phyloP scores from a whole-genome alignment of 2,113 vertebrate genomes.

The Noctilio leporinus region DNA sequence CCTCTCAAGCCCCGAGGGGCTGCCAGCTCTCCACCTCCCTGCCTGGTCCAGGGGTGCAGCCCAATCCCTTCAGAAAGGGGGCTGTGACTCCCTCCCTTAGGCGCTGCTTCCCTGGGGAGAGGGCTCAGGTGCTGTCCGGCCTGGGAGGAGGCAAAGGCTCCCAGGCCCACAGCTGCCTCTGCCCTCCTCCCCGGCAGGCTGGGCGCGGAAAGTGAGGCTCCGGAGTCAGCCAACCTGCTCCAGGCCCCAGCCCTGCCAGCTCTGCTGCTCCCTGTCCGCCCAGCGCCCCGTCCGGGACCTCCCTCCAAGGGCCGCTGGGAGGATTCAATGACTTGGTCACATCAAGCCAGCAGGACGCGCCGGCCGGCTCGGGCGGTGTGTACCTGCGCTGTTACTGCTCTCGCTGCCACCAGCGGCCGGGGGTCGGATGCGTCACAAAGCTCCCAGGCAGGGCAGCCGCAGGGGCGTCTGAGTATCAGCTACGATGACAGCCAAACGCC shows the following conservation, averaged over 20 bases:
- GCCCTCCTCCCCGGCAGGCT: background rate
- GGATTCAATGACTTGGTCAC: background rate
- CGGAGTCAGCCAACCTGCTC: background rate
- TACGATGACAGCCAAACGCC: background rate
- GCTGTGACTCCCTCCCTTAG: background rate
- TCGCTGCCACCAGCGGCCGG: too few relatives aligned
- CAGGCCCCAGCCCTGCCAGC: background rate
- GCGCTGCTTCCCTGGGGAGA: background rate
- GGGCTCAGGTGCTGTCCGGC: background rate
- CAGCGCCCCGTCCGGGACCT: background rate
- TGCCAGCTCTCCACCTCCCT: background rate
- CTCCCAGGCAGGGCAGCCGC: background rate
- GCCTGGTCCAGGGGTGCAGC: background rate
- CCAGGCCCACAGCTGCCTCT: background rate
- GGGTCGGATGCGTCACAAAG: accelerated
- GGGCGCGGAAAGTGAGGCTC: background rate
- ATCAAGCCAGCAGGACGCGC: background rate
- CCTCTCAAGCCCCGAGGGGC: background rate
- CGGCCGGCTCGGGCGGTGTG: background rate
- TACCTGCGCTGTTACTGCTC: too few relatives aligned
- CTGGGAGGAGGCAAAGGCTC: background rate
- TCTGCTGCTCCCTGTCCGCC: background rate
- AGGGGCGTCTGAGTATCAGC: background rate
- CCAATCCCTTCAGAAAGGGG: background rate
- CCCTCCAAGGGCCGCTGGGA: background rate